Base-by-base conservation (phyloP, 2,888 invertebrate genomes). In the Pammene fasciana region DNA sequence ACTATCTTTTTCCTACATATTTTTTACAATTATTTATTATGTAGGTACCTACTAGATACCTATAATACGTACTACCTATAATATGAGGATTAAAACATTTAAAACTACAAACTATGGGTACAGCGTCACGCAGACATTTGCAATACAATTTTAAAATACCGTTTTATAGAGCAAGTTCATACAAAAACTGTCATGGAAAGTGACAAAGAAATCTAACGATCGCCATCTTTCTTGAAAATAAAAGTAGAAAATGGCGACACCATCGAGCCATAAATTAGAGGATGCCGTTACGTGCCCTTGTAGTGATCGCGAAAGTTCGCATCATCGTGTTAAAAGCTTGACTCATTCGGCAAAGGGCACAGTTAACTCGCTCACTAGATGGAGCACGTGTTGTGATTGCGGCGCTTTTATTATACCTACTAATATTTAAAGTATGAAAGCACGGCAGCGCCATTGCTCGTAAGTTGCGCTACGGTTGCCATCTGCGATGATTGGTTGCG, bases 271-370 rank as follows among this genome's bases (percentile, higher is more conserved):
- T 68, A 68, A 64, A 67, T 67, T 55, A 67, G 46, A 46, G 55
- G n/a, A 54, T 43, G 41, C 45, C 67, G 60, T 67, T 48, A 68
- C 14, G 26, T 56, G 45, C 45, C 64, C 59, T 70, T 60, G 65
- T 54, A 54, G 54, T 43, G 52, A 68, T 59, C 59, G 54, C 52
- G 46, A 68, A 65, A 68, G 46, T 52, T 59, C 46, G 52, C 52
- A 65, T 70, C 67, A 70, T 72, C 71, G 52, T 78, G 72, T 72
- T 72, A 70, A 75, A 75, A 74, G 76, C 72, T 71, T 55, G 68
- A 62, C 71, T 72, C 67, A 73, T 79, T 77, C 73, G 73, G 70
- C 68, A 75, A 75, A 76, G 38, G 43, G 18, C 18, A 45, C 16
- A 56, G 38, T n/a, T 26, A 2, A n/a, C 59, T 5, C 1, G 8